Percentiles rank a stretch among this genome's conserved stretches.
Evolutionary conservation across 1,140 invertebrate species (phyloP).

Genomic region (Aphaenogaster rudis): DNA sequence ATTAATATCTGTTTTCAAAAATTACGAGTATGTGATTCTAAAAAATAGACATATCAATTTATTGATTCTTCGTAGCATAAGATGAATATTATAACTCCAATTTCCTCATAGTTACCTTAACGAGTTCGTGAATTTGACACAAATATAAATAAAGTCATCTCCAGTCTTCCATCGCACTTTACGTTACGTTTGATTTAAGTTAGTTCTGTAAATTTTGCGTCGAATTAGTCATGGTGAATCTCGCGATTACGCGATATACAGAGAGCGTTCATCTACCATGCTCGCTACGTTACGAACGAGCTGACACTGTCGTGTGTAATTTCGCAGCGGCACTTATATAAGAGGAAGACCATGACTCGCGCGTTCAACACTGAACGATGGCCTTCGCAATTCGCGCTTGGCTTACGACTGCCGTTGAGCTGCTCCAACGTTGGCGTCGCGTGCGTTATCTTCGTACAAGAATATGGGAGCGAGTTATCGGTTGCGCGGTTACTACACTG

Average conservation of each 20-base stretch:
- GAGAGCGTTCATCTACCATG: not conserved
- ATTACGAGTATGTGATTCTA: not conserved
- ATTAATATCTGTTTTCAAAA: not conserved
- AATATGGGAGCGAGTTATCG: not conserved
- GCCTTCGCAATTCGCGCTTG: not conserved
- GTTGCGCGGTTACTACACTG: not conserved
- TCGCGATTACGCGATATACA: not conserved
- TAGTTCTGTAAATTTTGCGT: conserved; percentile 3
- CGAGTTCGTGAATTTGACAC: not conserved
- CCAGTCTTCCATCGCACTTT: not conserved
- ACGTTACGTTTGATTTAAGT: not conserved
- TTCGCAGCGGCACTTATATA: conserved; percentile 6
- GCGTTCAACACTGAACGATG: not conserved
- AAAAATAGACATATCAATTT: not conserved
- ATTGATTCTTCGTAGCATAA: not conserved
- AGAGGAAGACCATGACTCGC: conserved; percentile 22
- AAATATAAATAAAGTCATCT: not conserved
- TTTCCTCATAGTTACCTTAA: not conserved
- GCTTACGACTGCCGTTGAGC: not conserved
- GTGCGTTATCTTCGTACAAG: not conserved
- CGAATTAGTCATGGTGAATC: not conserved
- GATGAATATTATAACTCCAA: not conserved
- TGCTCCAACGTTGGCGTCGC: not conserved
- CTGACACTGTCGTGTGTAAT: conserved; percentile 34
- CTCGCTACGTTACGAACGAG: not conserved